Conservation (phyloP, 1,140 invertebrate genomes). For the Drosophila novamexicana region DNA sequence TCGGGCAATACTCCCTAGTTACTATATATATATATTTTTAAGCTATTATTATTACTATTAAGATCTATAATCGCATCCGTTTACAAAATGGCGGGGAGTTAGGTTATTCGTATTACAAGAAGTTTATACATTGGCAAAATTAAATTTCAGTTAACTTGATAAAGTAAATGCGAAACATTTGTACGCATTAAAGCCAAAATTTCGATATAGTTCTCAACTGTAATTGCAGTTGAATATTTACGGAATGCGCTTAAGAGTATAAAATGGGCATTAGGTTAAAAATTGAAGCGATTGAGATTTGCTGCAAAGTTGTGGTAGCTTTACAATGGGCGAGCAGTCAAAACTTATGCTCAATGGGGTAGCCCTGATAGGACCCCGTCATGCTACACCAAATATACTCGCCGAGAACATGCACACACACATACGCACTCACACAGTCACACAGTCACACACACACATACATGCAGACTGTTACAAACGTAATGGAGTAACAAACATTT, state of each 20-base stretch:
- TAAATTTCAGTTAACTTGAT: neutral
- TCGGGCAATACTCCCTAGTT: too few species aligned
- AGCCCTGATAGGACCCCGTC: constrained; percentile 30
- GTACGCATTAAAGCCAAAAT: neutral
- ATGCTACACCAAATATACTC: constrained; percentile 10
- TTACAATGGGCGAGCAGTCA: constrained; percentile 26
- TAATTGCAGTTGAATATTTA: constrained; percentile 19
- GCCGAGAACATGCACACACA: constrained; percentile 2
- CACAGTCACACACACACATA: constrained; percentile 2
- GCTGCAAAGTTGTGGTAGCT: constrained; percentile 17
- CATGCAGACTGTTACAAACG: constrained; percentile 37
- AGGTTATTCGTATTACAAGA: too few species aligned
- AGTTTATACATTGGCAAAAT: too few species aligned
- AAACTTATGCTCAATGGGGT: constrained; percentile 29
- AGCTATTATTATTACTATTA: too few species aligned
- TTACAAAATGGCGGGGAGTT: too few species aligned
- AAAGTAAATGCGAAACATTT: neutral
- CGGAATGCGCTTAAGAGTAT: constrained; percentile 5
- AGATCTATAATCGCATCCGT: too few species aligned
- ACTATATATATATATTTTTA: too few species aligned
- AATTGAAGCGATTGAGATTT: constrained; percentile 19
- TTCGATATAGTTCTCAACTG: neutral
- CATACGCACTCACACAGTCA: neutral
- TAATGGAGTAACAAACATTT: constrained; percentile 81
- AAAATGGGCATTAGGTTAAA: constrained; percentile 10